These are phyloP conservation scores for Eupithecia dodoneata DNA, from an alignment of 2,888 invertebrate species.

Conservation along the genomic window DNA sequence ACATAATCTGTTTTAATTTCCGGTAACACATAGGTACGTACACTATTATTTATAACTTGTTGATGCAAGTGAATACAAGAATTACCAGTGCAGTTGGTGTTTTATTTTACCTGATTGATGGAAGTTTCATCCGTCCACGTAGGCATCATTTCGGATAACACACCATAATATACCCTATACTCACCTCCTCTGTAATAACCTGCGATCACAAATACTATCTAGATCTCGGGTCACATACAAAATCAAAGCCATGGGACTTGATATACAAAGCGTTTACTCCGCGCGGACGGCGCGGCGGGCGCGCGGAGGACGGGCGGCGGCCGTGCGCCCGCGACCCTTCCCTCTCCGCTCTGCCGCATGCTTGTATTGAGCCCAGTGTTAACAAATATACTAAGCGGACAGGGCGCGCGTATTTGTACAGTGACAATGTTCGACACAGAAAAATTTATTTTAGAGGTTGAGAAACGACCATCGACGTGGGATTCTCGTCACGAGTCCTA, in stretches of 20 bases:
- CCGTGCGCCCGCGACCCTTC: conserved; percentile 1
- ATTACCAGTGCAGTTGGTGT: too few relatives aligned
- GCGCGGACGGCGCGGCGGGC: conserved; percentile 1
- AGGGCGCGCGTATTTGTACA: conserved; percentile 1
- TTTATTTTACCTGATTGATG: too few relatives aligned
- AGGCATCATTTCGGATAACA: too few relatives aligned
- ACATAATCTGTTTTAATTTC: too few relatives aligned
- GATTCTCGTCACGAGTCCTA: conserved; percentile 1
- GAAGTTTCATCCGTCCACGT: too few relatives aligned
- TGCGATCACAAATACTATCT: too few relatives aligned
- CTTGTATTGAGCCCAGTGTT: conserved; percentile 1
- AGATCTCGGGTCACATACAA: too few relatives aligned
- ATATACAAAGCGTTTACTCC: conserved; percentile 1
- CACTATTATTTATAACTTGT: too few relatives aligned
- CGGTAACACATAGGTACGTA: too few relatives aligned
- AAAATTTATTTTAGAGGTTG: neutral
- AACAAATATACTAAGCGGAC: conserved; percentile 1
- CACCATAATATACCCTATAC: too few relatives aligned
- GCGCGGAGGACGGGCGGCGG: conserved; percentile 1
- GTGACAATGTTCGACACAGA: conserved; percentile 1
- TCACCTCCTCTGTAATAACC: too few relatives aligned
- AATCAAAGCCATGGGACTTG: neutral
- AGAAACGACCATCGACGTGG: conserved; percentile 1
- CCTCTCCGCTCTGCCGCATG: conserved; percentile 1
- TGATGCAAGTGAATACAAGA: too few relatives aligned